phyloP scores from a whole-genome alignment of 2,888 invertebrate genomes.

The Chironomus riparius region DNA sequence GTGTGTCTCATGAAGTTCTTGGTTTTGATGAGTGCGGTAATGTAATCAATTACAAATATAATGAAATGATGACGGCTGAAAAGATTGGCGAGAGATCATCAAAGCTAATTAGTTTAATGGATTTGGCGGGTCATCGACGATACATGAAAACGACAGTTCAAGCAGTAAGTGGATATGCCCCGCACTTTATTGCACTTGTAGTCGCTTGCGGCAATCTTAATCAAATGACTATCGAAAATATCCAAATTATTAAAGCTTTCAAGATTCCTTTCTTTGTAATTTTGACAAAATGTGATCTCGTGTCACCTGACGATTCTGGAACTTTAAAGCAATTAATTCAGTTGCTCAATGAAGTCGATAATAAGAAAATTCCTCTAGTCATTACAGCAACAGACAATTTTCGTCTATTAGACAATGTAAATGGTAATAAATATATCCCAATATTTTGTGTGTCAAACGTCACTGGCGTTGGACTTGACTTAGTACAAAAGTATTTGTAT shows the following conservation, averaged over 20 bases:
- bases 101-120: constrained; percentile 89
- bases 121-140: constrained; percentile 92
- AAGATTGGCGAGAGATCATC: constrained; percentile 88
- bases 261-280: constrained; percentile 88
- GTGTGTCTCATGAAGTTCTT: constrained; percentile 91
- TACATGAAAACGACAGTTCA: constrained; percentile 92
- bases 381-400: constrained; percentile 62
- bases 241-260: constrained; percentile 70
- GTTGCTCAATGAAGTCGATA: constrained; percentile 57
- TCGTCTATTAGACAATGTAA: constrained; percentile 40
- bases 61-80: constrained; percentile 82
- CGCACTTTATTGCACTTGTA: constrained; percentile 83
- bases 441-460: constrained; percentile 89
- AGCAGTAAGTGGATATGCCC: constrained; percentile 86
- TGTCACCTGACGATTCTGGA: constrained; percentile 44
- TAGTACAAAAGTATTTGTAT: constrained; percentile 78
- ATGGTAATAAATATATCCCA: constrained; percentile 55
- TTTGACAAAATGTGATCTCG: constrained; percentile 86
- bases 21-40: constrained; percentile 86
- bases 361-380: constrained; percentile 54
- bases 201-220: constrained; percentile 72
- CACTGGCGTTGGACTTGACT: constrained; percentile 71
- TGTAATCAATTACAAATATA: constrained; percentile 80
- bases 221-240: constrained; percentile 82
- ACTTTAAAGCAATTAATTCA: constrained; percentile 51